Evolutionary conservation across 2,888 invertebrate genomes (phyloP).

Genomic region (Diplazon laetatorius): DNA sequence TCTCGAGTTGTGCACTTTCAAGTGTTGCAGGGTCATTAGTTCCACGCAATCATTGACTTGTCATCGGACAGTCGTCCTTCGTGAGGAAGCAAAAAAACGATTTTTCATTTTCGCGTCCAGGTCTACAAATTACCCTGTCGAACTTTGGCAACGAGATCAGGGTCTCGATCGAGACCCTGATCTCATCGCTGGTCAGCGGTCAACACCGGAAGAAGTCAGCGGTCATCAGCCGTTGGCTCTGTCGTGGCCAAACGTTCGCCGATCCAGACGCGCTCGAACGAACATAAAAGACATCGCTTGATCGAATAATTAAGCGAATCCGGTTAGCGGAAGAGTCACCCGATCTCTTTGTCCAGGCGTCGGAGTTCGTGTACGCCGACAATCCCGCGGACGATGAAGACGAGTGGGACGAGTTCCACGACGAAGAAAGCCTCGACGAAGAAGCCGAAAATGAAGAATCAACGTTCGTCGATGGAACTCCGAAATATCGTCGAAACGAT

Average conservation of each 20-base stretch:
- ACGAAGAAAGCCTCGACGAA: conserved; percentile 47
- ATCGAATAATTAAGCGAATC: conserved; percentile 63
- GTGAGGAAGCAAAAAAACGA: too few species aligned
- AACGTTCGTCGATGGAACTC: conserved; percentile 12
- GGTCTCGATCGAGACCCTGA: background rate
- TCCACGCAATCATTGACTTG: too few species aligned
- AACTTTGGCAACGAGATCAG: background rate
- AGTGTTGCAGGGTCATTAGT: too few species aligned
- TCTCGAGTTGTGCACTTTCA: too few species aligned
- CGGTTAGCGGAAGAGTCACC: conserved; percentile 45
- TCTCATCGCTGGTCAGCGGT: too few species aligned
- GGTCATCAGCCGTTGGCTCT: conserved; percentile 10
- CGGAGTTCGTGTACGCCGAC: conserved; percentile 49
- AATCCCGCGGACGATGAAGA: conserved; percentile 40
- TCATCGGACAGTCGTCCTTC: too few species aligned
- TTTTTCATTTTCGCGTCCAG: conserved; percentile 1
- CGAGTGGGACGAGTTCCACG: conserved; percentile 32
- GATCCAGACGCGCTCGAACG: conserved; percentile 45
- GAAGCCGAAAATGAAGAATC: conserved; percentile 48
- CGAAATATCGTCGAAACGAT: conserved; percentile 14
- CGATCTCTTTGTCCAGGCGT: conserved; percentile 39
- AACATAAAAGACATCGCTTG: conserved; percentile 54
- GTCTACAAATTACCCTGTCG: conserved; percentile 15
- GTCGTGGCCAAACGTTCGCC: too few species aligned
- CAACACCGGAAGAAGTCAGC: conserved; percentile 37